Evolutionary conservation across 2,797 vertebrate genomes (phyloP).

Genomic region (Chromobotia macracanthus): DNA sequence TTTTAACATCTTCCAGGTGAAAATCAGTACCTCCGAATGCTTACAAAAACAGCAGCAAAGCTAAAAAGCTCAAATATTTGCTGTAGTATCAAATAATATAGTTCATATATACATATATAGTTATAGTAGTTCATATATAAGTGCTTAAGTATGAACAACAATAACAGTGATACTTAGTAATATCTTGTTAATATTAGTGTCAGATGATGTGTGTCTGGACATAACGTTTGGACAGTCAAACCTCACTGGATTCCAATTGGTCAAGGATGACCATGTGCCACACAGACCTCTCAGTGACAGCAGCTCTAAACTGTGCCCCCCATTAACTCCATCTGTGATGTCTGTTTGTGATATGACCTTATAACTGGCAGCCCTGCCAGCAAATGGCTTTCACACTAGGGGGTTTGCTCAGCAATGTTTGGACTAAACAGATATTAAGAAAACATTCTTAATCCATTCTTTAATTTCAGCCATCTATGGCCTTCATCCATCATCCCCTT

Average conservation of each 20-base stretch:
- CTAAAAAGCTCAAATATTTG: too few relatives aligned
- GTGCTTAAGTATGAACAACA: not conserved
- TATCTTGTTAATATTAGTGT: not conserved
- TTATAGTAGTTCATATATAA: too few relatives aligned
- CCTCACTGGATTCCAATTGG: not conserved
- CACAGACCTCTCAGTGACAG: not conserved
- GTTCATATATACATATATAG: too few relatives aligned
- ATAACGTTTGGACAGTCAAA: not conserved
- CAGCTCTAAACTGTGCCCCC: not conserved
- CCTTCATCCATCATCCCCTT: not conserved
- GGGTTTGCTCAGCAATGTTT: not conserved
- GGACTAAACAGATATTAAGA: not conserved
- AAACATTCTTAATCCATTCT: not conserved
- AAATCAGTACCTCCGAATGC: too few relatives aligned
- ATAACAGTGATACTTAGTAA: not conserved
- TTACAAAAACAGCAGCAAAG: too few relatives aligned
- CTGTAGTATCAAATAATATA: too few relatives aligned
- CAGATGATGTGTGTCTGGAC: not conserved
- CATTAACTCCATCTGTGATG: constrained; percentile 3
- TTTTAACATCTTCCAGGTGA: too few relatives aligned
- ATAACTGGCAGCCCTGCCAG: not conserved
- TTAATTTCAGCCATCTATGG: not conserved
- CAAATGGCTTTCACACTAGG: constrained; percentile 11
- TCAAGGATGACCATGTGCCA: not conserved
- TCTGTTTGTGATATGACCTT: not conserved